Percentiles rank a stretch among this genome's conserved stretches.
Evolutionary conservation across 2,888 invertebrate species (phyloP).

Genomic region (Uropetala carovei): DNA sequence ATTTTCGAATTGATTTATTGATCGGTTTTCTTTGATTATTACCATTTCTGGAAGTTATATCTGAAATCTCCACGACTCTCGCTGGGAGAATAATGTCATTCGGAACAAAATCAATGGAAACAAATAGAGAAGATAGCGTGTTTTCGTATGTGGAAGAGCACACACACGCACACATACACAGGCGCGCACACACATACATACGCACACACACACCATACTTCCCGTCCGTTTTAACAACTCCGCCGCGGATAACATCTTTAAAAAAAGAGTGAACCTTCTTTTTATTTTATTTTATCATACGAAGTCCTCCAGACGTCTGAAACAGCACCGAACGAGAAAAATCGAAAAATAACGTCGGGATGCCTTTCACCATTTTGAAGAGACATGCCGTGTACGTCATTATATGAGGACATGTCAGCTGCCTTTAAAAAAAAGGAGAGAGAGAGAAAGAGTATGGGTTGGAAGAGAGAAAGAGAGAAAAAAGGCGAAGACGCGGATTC

Average conservation of each 20-base stretch:
- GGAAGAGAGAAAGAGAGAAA: background rate
- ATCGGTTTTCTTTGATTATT: too few species aligned
- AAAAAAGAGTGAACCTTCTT: background rate
- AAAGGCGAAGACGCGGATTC: background rate
- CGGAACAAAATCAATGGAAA: background rate
- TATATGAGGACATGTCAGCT: background rate
- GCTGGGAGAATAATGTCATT: background rate
- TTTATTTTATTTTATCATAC: background rate
- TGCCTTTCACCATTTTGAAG: background rate
- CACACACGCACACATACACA: background rate
- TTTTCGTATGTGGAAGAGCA: background rate
- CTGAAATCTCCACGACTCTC: background rate
- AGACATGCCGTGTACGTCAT: background rate
- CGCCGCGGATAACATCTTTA: background rate
- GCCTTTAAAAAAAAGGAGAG: background rate
- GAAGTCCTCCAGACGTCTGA: constrained; percentile 31
- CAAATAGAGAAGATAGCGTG: background rate
- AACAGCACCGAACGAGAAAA: background rate
- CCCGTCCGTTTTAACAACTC: background rate
- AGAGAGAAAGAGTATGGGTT: background rate
- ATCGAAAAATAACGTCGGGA: background rate
- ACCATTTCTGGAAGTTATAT: background rate
- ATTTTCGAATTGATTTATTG: too few species aligned
- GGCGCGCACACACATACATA: too few species aligned
- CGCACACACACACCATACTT: background rate